A percentile compares a stretch with the other conserved stretches of the same genome.
Conservation (phyloP, 2,888 invertebrate genomes). For the Tiphia femorata region DNA sequence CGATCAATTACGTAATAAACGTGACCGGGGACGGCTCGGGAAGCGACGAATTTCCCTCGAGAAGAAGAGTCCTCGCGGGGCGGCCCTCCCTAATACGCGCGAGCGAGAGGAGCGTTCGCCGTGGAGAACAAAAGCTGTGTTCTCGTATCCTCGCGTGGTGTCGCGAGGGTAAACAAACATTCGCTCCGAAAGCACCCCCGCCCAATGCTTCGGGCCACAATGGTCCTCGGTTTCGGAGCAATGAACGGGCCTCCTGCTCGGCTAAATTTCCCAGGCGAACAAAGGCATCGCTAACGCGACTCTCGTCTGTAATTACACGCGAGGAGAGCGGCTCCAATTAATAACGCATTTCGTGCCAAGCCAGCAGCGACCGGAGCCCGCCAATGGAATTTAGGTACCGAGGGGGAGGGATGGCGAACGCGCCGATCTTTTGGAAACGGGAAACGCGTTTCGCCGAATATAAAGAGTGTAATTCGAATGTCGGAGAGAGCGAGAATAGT, state of each 20-base stretch:
- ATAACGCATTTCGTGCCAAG: conserved; percentile 13
- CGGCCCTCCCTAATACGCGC: too few relatives aligned
- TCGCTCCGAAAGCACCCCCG: conserved; percentile 12
- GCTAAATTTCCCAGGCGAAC: conserved; percentile 13
- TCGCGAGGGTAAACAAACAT: conserved; percentile 17
- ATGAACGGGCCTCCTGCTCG: too few relatives aligned
- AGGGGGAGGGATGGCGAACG: too few relatives aligned
- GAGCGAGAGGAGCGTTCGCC: not conserved
- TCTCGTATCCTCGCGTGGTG: conserved; percentile 15
- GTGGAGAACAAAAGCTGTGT: conserved; percentile 25
- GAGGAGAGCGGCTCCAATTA: conserved; percentile 9
- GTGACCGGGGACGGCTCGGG: not conserved
- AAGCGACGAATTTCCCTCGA: not conserved
- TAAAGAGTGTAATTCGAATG: not conserved
- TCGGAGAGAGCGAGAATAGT: too few relatives aligned
- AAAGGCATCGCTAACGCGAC: conserved; percentile 24
- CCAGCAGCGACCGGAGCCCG: not conserved
- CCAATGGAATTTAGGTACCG: not conserved
- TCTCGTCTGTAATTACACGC: conserved; percentile 30
- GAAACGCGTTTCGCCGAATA: too few relatives aligned
- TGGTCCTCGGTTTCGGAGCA: too few relatives aligned
- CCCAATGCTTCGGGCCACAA: too few relatives aligned
- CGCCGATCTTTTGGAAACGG: too few relatives aligned
- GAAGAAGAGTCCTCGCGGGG: not conserved
- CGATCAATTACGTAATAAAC: too few relatives aligned